Evolutionary conservation across 1,140 invertebrate species (phyloP), one percentile per base, ranked within the genome.

Genomic region (Panagrolaimus sp.): DNA sequence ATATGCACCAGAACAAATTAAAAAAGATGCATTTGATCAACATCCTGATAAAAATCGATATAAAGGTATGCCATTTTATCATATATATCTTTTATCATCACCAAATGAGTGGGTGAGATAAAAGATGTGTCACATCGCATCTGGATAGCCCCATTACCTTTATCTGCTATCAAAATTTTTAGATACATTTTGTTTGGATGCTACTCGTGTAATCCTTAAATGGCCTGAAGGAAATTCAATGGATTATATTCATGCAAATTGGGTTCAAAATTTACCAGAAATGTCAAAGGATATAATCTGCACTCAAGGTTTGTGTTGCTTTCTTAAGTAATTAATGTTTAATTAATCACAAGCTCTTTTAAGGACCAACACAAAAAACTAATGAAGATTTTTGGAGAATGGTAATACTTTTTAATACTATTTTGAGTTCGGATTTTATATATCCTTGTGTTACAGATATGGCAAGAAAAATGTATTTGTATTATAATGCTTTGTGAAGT

Each of bases 11-110:
- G 46, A 13, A 42, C 72, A 74, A 38, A n/a, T 72, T n/a, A 74
- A 68, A 16, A 64, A 62, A 16, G 51, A 43, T 9, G 25, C 65
- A 25, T 73, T 73, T 63, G 66, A 72, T 20, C 77, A 76, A 46
- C 27, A 73, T 42, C 68, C 74, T 11, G 72, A 76, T n/a, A 73
- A 73, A 53, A 73, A 73, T 47, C 68, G 72, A 20, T 73, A 73
- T 68, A 75, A 74, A 45, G 71, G 71, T 70, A n/a, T 20, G 51
- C n/a, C n/a, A n/a, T 20, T 13, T 25, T 23, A 9, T 16, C 1
- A 2, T 57, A 11, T n/a, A n/a, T n/a, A n/a, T n/a, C n/a, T n/a
- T n/a, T n/a, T n/a, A n/a, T n/a, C n/a, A n/a, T n/a, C n/a, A n/a
- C n/a, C n/a, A n/a, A n/a, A n/a, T n/a, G n/a, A n/a, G n/a, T n/a